Base-by-base conservation (phyloP, 2,113 vertebrate genomes). In the Orthochromis indermauri region DNA sequence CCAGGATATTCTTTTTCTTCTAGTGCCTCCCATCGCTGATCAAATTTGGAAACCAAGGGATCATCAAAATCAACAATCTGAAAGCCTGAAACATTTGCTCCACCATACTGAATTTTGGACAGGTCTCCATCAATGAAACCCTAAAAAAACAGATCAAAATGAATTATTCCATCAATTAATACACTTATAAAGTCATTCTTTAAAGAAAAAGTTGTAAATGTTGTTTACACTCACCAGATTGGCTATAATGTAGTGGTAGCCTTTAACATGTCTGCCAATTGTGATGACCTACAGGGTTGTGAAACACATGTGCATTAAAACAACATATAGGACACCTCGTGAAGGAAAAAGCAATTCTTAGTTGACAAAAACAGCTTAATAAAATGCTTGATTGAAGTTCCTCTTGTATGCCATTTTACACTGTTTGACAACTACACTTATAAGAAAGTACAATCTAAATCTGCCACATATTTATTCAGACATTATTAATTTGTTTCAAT, bases 31-130 rank as follows among this genome's bases (percentile, higher is more conserved):
- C 99, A 99, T 54, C 98, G 96, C 85, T 99, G 98, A 95, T 99
- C 98, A 94, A 99, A 99, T 93, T 99, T 99, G 87, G 98, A 97
- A 57, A 99, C 99, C 90, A 98, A 81, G 26, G 98, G 97, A 91
- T 99, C 98, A 35, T 99, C 98, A 68, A 99, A 99, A 92, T 99
- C 99, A 53, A 99, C 99, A 26, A 99, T 99, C 94, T 99, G 99
- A 96, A 99, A 99, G 90, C 99, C 99, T 47, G 99, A 99, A 63
- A 99, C 98, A 2, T 99, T 99, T 63, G 99, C 98, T 54, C 99
- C 99, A 76, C 99, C 99, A 87, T 99, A 99, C 90, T 99, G 99
- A 95, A 99, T 99, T 96, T 99, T 99, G 86, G 98, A 97, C 66
- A 99, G 93, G 91, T 99, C 99, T 85, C 98, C 98, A 87, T 99